Percentiles rank a stretch among this genome's conserved stretches.
phyloP scores from a whole-genome alignment of 2,797 vertebrate species.

The Anableps anableps region DNA sequence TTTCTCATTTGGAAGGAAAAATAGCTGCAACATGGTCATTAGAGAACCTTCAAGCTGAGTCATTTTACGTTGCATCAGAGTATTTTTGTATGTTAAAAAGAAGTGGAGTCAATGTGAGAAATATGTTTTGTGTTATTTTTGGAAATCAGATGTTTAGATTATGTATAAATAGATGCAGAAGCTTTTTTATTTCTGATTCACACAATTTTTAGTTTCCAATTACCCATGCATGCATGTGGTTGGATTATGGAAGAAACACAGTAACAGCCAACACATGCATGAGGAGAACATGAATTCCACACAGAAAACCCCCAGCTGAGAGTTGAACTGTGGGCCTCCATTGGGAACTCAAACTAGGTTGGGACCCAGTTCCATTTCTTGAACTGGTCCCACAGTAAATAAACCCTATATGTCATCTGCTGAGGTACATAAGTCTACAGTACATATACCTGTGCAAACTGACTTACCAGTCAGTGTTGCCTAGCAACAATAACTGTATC shows the following conservation, averaged over 20 bases:
- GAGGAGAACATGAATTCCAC: background rate
- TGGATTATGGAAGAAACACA: background rate
- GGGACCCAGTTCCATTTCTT: constrained; percentile 20
- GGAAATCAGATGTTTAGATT: background rate
- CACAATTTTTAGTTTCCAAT: background rate
- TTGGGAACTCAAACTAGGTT: constrained; percentile 2
- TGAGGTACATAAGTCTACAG: constrained; percentile 12
- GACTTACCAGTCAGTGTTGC: constrained; percentile 36
- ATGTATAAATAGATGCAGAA: background rate
- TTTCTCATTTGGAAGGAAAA: too few species aligned
- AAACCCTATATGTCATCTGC: constrained; percentile 24
- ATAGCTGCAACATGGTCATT: too few species aligned
- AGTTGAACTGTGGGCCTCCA: background rate
- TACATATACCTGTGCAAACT: constrained; percentile 12
- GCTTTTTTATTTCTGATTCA: background rate
- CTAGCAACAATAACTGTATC: constrained; percentile 44
- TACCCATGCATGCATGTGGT: background rate
- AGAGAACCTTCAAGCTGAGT: too few species aligned
- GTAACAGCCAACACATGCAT: background rate
- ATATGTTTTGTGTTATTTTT: background rate
- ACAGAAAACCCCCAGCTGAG: background rate
- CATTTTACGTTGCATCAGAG: too few species aligned
- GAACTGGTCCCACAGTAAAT: constrained; percentile 25
- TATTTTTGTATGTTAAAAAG: too few species aligned
- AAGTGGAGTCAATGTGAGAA: too few species aligned